phyloP scores from a whole-genome alignment of 2,797 vertebrate species.

The Sebastes vulpes region DNA sequence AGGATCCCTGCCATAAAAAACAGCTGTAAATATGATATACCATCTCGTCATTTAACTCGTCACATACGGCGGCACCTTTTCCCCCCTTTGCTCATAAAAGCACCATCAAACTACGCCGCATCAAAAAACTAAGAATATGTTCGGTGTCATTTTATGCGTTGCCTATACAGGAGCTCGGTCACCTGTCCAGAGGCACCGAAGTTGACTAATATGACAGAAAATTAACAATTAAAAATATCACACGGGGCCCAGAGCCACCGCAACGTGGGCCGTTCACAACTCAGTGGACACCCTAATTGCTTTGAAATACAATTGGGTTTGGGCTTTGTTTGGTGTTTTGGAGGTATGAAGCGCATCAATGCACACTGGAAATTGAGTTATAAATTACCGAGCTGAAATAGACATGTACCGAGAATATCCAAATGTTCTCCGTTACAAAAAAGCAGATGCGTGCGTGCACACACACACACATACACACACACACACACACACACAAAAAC shows the following conservation, averaged over 20 bases:
- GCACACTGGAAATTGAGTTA: constrained; percentile 86
- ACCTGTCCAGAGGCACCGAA: constrained; percentile 74
- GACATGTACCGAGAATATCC: constrained; percentile 79
- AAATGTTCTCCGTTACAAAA: constrained; percentile 50
- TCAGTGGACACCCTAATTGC: constrained; percentile 84
- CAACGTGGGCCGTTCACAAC: constrained; percentile 78
- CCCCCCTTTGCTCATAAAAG: constrained; percentile 36
- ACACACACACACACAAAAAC: constrained; percentile 3
- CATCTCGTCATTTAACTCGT: constrained; percentile 53
- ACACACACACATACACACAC: neutral
- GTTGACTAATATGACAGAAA: constrained; percentile 85
- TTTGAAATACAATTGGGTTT: constrained; percentile 83
- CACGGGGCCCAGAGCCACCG: constrained; percentile 61
- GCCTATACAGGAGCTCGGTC: constrained; percentile 51
- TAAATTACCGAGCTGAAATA: constrained; percentile 84
- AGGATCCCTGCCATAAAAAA: constrained; percentile 46
- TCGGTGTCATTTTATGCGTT: constrained; percentile 36
- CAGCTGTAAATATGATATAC: constrained; percentile 71
- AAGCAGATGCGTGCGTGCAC: constrained; percentile 21
- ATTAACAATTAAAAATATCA: constrained; percentile 85
- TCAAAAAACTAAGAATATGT: constrained; percentile 46
- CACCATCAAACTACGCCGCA: constrained; percentile 8
- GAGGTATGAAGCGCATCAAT: constrained; percentile 77
- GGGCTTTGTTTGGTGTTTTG: constrained; percentile 84
- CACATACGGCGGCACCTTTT: constrained; percentile 15